Percentiles rank a stretch among this genome's conserved stretches.
These are phyloP conservation scores for Nephila pilipes DNA, from an alignment of 1,140 invertebrate species.

Conservation along the genomic window DNA sequence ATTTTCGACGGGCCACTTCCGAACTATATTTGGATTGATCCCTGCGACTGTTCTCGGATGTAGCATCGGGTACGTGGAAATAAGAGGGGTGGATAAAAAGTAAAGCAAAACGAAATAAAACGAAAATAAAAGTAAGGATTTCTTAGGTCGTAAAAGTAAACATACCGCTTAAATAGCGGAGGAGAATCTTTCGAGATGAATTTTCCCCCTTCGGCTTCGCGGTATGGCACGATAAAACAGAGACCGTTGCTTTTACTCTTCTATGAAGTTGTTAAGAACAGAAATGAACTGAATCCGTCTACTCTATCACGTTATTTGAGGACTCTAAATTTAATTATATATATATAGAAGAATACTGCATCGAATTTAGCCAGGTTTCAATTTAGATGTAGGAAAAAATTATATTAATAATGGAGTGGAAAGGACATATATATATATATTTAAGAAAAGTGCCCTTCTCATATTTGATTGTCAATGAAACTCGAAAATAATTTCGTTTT, in stretches of 20 bases:
- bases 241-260: not conserved
- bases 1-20: slow-evolving; percentile 60
- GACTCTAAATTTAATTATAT: not conserved
- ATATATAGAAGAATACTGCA: no score
- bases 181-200: not conserved
- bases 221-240: not conserved
- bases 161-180: slow-evolving; percentile 46
- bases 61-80: slow-evolving; percentile 50
- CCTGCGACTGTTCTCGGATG: slow-evolving; percentile 42
- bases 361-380: no score
- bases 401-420: no score
- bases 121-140: slow-evolving; percentile 69
- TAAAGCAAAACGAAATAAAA: not conserved
- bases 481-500: no score
- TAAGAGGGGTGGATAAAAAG: not conserved
- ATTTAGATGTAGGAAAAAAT: no score
- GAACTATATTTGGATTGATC: slow-evolving; percentile 76
- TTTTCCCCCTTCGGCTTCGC: not conserved
- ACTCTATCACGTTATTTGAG: not conserved
- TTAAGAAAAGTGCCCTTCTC: no score
- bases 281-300: not conserved
- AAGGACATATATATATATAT: no score
- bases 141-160: slow-evolving; percentile 54
- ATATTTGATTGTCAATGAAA: no score
- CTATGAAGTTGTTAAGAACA: not conserved